phyloP scores from a whole-genome alignment of 2,797 vertebrate genomes.

The Sebastes matsubarae region DNA sequence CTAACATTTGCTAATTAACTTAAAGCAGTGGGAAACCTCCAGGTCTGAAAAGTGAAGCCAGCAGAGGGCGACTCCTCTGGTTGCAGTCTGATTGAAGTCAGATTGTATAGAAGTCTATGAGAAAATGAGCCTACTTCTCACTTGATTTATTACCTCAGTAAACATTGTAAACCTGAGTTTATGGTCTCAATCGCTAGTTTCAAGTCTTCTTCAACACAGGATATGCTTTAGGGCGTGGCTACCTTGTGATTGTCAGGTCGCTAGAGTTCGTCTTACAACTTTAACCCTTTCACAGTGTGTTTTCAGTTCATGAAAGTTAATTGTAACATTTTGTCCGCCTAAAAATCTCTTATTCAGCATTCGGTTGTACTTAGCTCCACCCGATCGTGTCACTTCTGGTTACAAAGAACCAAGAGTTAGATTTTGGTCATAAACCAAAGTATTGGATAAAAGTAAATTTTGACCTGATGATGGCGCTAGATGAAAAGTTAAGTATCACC shows the following conservation, averaged over 20 bases:
- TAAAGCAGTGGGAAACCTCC: neutral
- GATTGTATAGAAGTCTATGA: neutral
- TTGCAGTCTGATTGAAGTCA: too few species aligned
- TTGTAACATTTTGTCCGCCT: neutral
- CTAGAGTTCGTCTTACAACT: neutral
- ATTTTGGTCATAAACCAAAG: neutral
- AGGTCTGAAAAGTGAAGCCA: too few species aligned
- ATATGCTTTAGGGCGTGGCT: neutral
- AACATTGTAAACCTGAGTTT: neutral
- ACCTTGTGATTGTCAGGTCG: neutral
- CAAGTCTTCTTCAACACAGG: neutral
- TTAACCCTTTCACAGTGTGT: neutral
- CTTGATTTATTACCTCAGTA: too few species aligned
- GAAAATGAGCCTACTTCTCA: neutral
- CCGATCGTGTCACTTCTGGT: neutral
- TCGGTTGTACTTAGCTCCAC: neutral
- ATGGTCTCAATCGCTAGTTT: neutral
- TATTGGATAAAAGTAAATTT: neutral
- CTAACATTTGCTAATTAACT: neutral
- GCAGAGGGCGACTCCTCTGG: too few species aligned
- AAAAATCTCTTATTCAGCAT: neutral
- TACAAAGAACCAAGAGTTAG: neutral
- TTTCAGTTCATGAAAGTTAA: neutral
- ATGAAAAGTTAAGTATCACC: neutral
- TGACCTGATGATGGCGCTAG: neutral